Evolutionary conservation across 2,113 vertebrate species (phyloP), one percentile per base, ranked within the genome.

Genomic region (Cygnus atratus): DNA sequence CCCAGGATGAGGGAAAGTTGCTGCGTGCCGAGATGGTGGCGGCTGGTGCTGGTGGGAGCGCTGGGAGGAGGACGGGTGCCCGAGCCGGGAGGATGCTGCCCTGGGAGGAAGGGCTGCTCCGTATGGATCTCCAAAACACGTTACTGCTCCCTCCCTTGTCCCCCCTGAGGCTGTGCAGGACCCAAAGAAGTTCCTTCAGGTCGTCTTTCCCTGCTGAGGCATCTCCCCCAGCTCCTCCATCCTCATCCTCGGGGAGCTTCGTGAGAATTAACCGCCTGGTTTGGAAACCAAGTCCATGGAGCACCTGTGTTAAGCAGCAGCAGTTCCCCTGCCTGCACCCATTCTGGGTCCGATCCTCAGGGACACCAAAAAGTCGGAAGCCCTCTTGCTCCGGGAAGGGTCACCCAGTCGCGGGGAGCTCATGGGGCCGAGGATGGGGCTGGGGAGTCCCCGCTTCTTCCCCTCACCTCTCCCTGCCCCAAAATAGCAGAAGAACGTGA

Each of bases 171-270:
- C 81, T 91, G 43, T 68, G 46, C 29, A 68, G 50, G 59, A 70
- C 37, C 28, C 1, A 13, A 37, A 82, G 80, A 94, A 85, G 66
- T 89, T 91, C 66, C 81, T 91, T 33, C 25, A 35, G 50, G 35
- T 44, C 21, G 10, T n/a, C 46, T 35, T 9, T 12, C 46, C 80
- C 61, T 18, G 41, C 78, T 82, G 37, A 66, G 72, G 57, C 74
- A 44, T 93, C 84, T 85, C 90, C 76, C 58, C 87, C 82, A 68
- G 17, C 70, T 78, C 66, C 61, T 75, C 61, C 81, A 24, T 46
- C 2, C 0, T 57, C 11, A 62, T n/a, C 77, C 71, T 74, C 48
- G 10, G 46, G 26, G 28, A 26, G 7, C 26, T 48, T 13, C 0
- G 0, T 59, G 39, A 15, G 78, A 61, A 61, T 95, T 73, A 48